Percentiles rank a stretch among this genome's conserved stretches.
Evolutionary conservation across 2,888 invertebrate species (phyloP).

Genomic region (Tenthredo livida): DNA sequence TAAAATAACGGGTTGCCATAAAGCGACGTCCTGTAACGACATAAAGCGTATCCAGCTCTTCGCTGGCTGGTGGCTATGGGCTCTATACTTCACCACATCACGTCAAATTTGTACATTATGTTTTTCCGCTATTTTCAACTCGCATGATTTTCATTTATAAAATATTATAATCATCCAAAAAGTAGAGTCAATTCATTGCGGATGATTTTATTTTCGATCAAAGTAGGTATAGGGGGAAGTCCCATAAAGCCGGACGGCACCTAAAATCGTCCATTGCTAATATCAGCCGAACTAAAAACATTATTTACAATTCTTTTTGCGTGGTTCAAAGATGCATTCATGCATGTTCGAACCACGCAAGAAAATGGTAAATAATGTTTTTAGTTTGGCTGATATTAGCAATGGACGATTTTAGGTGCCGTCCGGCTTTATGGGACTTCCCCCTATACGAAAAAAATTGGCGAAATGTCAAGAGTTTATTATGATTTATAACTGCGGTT

Average conservation of each 20-base stretch:
- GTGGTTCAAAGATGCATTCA: too few relatives aligned
- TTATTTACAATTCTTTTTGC: too few relatives aligned
- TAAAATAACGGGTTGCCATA: slow-evolving; percentile 34
- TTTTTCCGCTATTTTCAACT: background rate
- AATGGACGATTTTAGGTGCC: too few relatives aligned
- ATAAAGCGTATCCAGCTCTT: slow-evolving; percentile 16
- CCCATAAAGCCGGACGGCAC: too few relatives aligned
- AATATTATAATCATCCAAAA: background rate
- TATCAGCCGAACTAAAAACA: too few relatives aligned
- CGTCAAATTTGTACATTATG: background rate
- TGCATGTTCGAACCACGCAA: too few relatives aligned
- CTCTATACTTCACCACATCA: background rate
- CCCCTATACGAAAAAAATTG: background rate
- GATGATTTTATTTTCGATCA: background rate
- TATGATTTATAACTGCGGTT: background rate
- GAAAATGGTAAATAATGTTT: too few relatives aligned
- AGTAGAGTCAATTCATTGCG: background rate
- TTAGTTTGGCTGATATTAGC: too few relatives aligned
- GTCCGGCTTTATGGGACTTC: too few relatives aligned
- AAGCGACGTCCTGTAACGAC: slow-evolving; percentile 33
- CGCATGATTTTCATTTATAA: background rate
- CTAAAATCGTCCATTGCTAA: too few relatives aligned
- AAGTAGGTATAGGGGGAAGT: too few relatives aligned
- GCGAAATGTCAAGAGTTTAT: background rate
- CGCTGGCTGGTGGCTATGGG: background rate